Conservation (phyloP, 92 coral and sea anemone species). For the Blastomussa wellsi region DNA sequence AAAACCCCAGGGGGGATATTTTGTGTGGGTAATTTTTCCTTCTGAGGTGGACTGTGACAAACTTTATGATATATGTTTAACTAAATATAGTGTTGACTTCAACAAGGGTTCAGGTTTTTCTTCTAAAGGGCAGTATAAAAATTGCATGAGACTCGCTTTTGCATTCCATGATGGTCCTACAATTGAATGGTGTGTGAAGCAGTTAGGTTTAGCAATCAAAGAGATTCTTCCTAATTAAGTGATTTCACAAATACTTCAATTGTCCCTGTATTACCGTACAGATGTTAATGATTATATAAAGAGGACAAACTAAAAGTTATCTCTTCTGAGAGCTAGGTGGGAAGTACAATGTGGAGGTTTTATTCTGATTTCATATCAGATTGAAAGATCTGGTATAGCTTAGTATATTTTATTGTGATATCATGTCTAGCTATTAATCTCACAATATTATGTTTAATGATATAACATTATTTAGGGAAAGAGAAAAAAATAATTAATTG, state of each 20-base stretch:
- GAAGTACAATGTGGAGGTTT: neutral
- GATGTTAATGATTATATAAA: neutral
- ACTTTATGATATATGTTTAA: conserved; percentile 50
- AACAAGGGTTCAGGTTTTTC: conserved; percentile 75
- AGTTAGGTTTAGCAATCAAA: conserved; percentile 70
- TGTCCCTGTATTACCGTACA: too few species aligned
- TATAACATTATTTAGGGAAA: too few species aligned
- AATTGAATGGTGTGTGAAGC: conserved; percentile 59
- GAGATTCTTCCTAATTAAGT: conserved; percentile 19
- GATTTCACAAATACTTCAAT: neutral
- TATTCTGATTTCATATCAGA: neutral
- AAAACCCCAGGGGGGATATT: conserved; percentile 87
- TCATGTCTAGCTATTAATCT: neutral
- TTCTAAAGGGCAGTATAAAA: conserved; percentile 69
- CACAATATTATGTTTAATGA: too few species aligned
- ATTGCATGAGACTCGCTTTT: conserved; percentile 76
- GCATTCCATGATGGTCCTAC: conserved; percentile 61
- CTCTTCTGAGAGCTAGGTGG: too few species aligned
- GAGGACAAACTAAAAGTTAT: too few species aligned
- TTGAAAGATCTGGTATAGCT: neutral
- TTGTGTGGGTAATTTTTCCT: conserved; percentile 88
- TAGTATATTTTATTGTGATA: neutral
- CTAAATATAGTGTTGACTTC: conserved; percentile 70
- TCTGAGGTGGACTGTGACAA: conserved; percentile 58
- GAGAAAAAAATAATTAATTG: too few species aligned